phyloP scores from a whole-genome alignment of 2,888 invertebrate genomes.

The Syrphus vitripennis region DNA sequence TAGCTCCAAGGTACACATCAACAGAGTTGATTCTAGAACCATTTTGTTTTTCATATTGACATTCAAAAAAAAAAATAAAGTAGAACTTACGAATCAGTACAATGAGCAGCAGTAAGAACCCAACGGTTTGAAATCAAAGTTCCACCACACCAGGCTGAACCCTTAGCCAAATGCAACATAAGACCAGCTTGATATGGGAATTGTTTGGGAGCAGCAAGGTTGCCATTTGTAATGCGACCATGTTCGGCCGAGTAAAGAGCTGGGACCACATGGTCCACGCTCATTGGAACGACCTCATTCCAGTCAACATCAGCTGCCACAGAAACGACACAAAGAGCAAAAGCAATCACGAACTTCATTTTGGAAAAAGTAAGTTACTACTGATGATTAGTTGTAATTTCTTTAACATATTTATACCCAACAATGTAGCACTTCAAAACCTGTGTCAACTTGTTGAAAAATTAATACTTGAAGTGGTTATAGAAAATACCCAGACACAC shows the following conservation, averaged over 20 bases:
- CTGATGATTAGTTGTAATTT: neutral
- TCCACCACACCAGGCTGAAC: conserved; percentile 77
- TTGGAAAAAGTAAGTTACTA: conserved; percentile 2
- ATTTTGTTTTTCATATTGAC: no score
- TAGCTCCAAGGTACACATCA: conserved; percentile 75
- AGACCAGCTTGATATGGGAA: conserved; percentile 78
- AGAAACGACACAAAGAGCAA: conserved; percentile 25
- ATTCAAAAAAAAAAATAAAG: no score
- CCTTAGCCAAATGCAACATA: conserved; percentile 63
- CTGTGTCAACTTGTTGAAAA: neutral
- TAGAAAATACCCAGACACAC: neutral
- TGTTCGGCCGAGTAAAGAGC: neutral
- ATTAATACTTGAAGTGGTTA: neutral
- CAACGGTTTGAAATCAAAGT: conserved; percentile 76
- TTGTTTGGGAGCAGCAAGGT: conserved; percentile 73
- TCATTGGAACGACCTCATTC: neutral
- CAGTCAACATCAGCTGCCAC: neutral
- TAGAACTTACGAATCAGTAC: conserved; percentile 73
- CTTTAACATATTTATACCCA: conserved; percentile 4
- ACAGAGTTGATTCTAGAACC: neutral
- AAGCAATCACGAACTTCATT: conserved; percentile 39
- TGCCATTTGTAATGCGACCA: conserved; percentile 76
- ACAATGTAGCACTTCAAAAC: neutral
- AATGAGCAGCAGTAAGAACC: conserved; percentile 79
- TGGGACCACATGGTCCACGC: neutral